These are phyloP conservation scores for Metridium senile DNA, from an alignment of 92 coral and sea anemone genomes.

Conservation along the genomic window DNA sequence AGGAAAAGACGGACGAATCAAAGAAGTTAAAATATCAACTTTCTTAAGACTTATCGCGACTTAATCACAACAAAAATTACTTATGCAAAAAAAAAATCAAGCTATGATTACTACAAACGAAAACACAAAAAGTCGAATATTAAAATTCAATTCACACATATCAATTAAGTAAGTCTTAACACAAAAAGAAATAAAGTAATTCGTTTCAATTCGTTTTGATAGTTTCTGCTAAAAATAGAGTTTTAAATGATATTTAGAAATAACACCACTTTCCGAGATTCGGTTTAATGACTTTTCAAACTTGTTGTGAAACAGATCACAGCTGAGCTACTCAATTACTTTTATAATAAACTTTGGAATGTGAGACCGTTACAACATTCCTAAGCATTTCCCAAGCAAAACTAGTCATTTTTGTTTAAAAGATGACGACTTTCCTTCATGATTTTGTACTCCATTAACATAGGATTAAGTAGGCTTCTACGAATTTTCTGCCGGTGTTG, in stretches of 20 bases:
- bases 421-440: background rate
- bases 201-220: no score
- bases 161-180: no score
- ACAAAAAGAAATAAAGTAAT: no score
- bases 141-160: background rate
- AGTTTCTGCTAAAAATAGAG: no score
- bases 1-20: background rate
- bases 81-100: background rate
- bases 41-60: background rate
- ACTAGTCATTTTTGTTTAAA: background rate
- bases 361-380: constrained; percentile 1
- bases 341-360: background rate
- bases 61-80: no score
- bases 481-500: constrained; percentile 10
- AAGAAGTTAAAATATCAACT: background rate
- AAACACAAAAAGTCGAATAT: background rate
- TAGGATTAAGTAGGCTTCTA: background rate
- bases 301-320: background rate
- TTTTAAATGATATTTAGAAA: no score
- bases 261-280: no score
- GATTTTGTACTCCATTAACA: background rate
- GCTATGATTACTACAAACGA: background rate
- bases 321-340: background rate
- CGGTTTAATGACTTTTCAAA: background rate
- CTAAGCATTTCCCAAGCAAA: background rate